Evolutionary conservation across 2,888 invertebrate species (phyloP).

Genomic region (Aethes cnicana): DNA sequence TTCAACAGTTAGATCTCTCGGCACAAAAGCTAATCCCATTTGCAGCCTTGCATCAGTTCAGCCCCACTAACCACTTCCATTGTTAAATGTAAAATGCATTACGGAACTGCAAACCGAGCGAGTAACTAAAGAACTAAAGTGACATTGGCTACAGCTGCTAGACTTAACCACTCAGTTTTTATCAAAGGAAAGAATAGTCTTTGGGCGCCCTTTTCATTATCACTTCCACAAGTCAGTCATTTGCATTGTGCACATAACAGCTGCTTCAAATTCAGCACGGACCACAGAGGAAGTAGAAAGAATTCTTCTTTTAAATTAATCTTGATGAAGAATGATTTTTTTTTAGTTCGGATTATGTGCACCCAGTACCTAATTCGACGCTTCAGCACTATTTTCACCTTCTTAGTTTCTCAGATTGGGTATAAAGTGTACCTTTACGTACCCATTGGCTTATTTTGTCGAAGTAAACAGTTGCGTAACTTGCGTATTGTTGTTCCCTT

Average conservation of each 20-base stretch:
- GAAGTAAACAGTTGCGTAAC: no score
- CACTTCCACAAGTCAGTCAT: conserved; percentile 52
- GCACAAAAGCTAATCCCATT: conserved; percentile 4
- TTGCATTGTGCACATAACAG: conserved; percentile 61
- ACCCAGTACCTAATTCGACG: no score
- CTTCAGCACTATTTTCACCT: no score
- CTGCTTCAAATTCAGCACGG: conserved; percentile 37
- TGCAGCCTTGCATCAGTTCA: conserved; percentile 6
- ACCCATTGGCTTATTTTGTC: no score
- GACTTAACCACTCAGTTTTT: conserved; percentile 54
- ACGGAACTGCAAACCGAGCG: conserved; percentile 52
- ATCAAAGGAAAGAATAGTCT: conserved; percentile 63
- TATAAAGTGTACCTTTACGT: no score
- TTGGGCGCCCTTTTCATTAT: conserved; percentile 50
- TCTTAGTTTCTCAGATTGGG: no score
- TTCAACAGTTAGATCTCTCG: not conserved
- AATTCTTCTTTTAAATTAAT: not conserved
- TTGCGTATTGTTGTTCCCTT: no score
- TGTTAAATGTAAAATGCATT: conserved; percentile 61
- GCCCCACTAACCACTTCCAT: conserved; percentile 43
- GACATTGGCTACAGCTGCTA: conserved; percentile 70
- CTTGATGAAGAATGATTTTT: no score
- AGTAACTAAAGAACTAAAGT: conserved; percentile 48
- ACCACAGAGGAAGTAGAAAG: not conserved
- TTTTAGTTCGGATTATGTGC: no score